Percentiles rank a stretch among this genome's conserved stretches.
Evolutionary conservation across 1,140 invertebrate species (phyloP).

Genomic region (Drosophila nigrodunni): DNA sequence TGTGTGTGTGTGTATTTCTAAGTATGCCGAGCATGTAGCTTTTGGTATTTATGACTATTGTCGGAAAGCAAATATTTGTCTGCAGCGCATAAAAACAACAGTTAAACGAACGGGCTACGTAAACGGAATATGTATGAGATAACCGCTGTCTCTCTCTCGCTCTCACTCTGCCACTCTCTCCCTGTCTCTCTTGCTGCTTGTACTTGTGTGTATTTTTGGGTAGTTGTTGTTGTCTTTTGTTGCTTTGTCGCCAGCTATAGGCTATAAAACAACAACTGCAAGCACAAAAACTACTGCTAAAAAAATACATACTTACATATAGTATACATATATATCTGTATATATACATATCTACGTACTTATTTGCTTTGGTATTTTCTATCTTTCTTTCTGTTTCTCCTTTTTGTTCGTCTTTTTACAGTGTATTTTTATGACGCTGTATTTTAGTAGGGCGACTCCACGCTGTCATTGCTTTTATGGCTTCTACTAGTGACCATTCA

Average conservation of each 20-base stretch:
- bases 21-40: slow-evolving; percentile 84
- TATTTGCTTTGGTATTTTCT: slow-evolving; percentile 51
- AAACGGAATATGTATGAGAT: slow-evolving; percentile 82
- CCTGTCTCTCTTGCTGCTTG: not conserved
- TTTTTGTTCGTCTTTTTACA: too few relatives aligned
- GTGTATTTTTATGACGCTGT: slow-evolving; percentile 62
- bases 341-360: slow-evolving; percentile 16
- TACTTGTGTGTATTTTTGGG: slow-evolving; percentile 28
- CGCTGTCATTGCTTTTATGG: slow-evolving; percentile 52
- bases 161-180: not conserved
- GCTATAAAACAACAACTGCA: slow-evolving; percentile 61
- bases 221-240: slow-evolving; percentile 52
- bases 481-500: slow-evolving; percentile 52
- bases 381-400: slow-evolving; percentile 28
- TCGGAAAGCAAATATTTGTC: slow-evolving; percentile 85
- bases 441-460: slow-evolving; percentile 64
- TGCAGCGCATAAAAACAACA: slow-evolving; percentile 85
- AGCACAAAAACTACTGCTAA: slow-evolving; percentile 70
- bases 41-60: slow-evolving; percentile 85
- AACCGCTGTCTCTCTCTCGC: slow-evolving; percentile 10
- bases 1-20: slow-evolving; percentile 79
- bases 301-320: slow-evolving; percentile 48
- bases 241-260: slow-evolving; percentile 63
- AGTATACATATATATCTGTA: not conserved
- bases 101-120: slow-evolving; percentile 84